Conservation (phyloP, 2,113 vertebrate genomes). For the Entelurus aequoreus region DNA sequence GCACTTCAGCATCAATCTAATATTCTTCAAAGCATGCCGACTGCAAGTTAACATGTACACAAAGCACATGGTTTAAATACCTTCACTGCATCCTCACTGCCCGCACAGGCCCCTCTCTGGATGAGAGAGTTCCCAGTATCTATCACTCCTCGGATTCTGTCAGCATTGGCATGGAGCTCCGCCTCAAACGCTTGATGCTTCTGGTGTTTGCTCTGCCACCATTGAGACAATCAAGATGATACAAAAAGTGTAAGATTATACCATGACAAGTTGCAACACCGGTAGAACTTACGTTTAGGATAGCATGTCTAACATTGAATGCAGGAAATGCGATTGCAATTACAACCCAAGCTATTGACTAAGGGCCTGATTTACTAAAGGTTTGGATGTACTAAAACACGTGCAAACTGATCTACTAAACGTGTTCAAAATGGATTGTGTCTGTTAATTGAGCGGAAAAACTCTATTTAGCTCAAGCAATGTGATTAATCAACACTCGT, state of each 20-base stretch:
- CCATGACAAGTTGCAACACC: no score
- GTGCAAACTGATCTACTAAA: no score
- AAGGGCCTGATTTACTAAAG: no score
- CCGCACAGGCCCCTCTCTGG: slow-evolving; percentile 90
- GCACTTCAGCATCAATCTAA: neutral
- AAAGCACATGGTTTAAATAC: slow-evolving; percentile 54
- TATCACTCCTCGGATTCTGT: slow-evolving; percentile 92
- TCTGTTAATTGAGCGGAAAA: no score
- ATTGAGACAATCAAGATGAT: slow-evolving; percentile 5
- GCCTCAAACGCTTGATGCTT: slow-evolving; percentile 98
- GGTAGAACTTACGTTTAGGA: no score
- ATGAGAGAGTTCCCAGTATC: slow-evolving; percentile 95
- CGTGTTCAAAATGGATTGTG: no score
- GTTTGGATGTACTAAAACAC: no score
- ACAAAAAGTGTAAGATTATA: slow-evolving; percentile 1
- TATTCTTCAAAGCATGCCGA: neutral
- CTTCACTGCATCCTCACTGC: slow-evolving; percentile 96
- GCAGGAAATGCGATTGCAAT: no score
- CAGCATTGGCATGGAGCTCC: slow-evolving; percentile 93
- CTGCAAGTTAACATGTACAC: neutral
- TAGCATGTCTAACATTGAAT: no score
- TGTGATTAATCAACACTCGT: no score
- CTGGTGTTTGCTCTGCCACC: slow-evolving; percentile 92
- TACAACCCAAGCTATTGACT: no score
- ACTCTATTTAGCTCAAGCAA: no score